A percentile compares a stretch with the other conserved stretches of the same genome.
Conservation (phyloP, 2,797 vertebrate species). For the Sebastes iracundus region DNA sequence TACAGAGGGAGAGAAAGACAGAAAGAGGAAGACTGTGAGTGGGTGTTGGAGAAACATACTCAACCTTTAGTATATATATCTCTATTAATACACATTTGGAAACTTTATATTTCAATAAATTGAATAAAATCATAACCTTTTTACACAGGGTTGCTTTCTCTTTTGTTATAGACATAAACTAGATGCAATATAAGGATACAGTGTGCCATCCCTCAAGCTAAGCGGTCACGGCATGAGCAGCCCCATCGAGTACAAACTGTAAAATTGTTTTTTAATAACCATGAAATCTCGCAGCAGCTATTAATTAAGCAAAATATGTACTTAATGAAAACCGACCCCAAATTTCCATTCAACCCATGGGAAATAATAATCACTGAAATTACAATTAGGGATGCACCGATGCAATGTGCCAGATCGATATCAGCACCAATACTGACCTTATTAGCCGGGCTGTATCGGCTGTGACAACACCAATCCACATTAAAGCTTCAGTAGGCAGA, state of each 20-base stretch:
- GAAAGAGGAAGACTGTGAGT: conserved; percentile 74
- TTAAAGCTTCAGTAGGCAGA: neutral
- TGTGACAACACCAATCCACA: neutral
- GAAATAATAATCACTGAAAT: neutral
- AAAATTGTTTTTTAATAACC: neutral
- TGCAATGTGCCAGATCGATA: neutral
- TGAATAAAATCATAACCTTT: conserved; percentile 10
- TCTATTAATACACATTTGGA: conserved; percentile 65
- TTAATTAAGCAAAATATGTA: neutral
- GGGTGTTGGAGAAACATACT: conserved; percentile 76
- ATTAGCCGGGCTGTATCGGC: neutral
- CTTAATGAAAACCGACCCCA: neutral
- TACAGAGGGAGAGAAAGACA: conserved; percentile 71
- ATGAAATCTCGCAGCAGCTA: conserved; percentile 6
- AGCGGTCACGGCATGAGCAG: neutral
- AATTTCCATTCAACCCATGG: neutral
- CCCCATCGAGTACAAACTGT: neutral
- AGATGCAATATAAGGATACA: neutral
- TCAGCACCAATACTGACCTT: neutral
- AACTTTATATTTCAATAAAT: conserved; percentile 31
- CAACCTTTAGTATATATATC: conserved; percentile 68
- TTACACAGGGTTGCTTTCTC: neutral
- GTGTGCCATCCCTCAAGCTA: neutral
- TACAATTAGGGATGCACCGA: neutral
- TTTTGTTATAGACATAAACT: neutral